Evolutionary conservation across 2,888 invertebrate genomes (phyloP), one percentile per base, ranked within the genome.

Genomic region (Limulus polyphemus): DNA sequence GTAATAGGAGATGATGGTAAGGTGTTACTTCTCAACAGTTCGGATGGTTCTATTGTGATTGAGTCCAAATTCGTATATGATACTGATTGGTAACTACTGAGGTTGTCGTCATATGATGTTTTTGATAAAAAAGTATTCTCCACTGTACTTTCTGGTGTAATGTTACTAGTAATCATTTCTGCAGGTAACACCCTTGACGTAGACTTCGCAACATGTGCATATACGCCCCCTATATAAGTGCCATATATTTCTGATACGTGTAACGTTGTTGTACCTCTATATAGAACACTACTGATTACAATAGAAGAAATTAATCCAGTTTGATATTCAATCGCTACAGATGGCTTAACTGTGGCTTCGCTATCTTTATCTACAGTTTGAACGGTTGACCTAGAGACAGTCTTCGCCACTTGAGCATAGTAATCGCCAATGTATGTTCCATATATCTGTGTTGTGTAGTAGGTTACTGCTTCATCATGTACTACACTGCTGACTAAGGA

Each of bases 301-400:
- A 58, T 59, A 10, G 69, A 59, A 4, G 69, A 69, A n/a, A 69
- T 50, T 7, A 69, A 47, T 12, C 69, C 69, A 10, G 65, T 64
- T 13, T 49, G 14, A 32, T 55, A n/a, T 13, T 32, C 7, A 9
- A 46, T 52, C 9, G 14, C 14, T 11, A 16, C 13, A 11, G 17
- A 16, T 10, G 46, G 32, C 7, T 59, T 32, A 13, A 46, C 49
- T 32, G 32, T 32, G 5, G 84, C 84, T 67, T 84, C 84, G 2
- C 82, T 72, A 1, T 84, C 84, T 70, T 84, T 82, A 58, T 65
- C 61, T 13, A 62, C 60, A 2, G 5, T 32, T 32, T 32, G 32
- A 32, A 32, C 32, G 32, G 7, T 7, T 32, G 61, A 62, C 56
- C 65, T 65, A 7, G 65, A 61, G 47, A 61, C 61, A 16, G 62